Base-by-base conservation (phyloP, 2,797 vertebrate genomes). In the Oryzias dopingdopingensis region DNA sequence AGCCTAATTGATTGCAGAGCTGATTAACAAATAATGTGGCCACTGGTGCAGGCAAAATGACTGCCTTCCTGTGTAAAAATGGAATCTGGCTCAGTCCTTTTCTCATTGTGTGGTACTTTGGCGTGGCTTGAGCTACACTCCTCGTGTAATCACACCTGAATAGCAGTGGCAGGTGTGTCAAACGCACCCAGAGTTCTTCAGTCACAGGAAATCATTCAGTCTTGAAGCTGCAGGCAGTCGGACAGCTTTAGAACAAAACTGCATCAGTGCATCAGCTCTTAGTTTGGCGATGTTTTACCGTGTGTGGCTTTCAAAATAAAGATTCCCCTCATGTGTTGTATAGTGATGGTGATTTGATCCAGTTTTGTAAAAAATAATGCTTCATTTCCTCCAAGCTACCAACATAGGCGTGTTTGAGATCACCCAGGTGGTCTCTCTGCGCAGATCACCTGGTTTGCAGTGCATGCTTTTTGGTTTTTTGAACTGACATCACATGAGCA, bases 11-110 rank as follows among this genome's bases (percentile, higher is more conserved):
- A 70, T 57, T 57, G 52, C 18, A 6, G 14, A 32, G 48, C 67
- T 57, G 70, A 65, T 67, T 40, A 69, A 49, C 44, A 64, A 67
- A 85, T 77, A 65, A 76, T 81, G 67, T 69, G 63, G 24, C 68
- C 64, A 53, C n/a, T 5, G 48, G 74, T 62, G 58, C 71, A 50
- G 17, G 13, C 56, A 32, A 62, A 59, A 42, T 8, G 32, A 20
- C 42, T 44, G 41, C 29, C 14, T 51, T 53, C 12, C 40, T 26
- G 29, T 43, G 24, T 48, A 54, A 4, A 55, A 62, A 14, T 53
- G 45, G 6, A 17, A 10, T 41, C 44, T 54, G 17, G 41, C 22
- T 6, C 0, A 8, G 47, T 51, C 52, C 32, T 60, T 47, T 49
- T 18, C 15, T 55, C 20, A 16, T 14, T 44, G 12, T 24, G 52